phyloP scores from a whole-genome alignment of 2,797 vertebrate genomes.

The Pangasius sanitwongsei region DNA sequence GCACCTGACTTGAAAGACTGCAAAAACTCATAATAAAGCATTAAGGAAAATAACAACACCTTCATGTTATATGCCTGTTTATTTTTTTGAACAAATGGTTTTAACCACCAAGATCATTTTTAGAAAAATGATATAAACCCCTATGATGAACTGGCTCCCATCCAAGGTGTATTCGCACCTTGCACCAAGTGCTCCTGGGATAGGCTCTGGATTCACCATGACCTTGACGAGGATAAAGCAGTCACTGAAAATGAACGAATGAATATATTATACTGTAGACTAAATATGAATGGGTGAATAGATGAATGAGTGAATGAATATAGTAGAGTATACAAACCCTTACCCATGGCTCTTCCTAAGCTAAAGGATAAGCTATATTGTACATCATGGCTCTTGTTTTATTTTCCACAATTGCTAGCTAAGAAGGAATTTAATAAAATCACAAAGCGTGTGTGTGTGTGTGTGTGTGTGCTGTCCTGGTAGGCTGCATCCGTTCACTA shows the following conservation, averaged over 20 bases:
- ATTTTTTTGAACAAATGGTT: background rate
- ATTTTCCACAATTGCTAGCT: background rate
- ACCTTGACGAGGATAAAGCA: background rate
- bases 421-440: background rate
- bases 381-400: background rate
- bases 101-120: background rate
- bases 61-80: background rate
- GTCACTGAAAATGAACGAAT: background rate
- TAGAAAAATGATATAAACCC: background rate
- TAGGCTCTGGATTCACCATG: background rate
- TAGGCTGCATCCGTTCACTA: background rate
- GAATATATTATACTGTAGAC: background rate
- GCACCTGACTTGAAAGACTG: background rate
- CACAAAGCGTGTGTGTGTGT: background rate
- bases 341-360: background rate
- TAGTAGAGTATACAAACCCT: background rate
- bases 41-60: background rate
- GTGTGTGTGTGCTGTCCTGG: background rate
- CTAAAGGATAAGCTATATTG: background rate
- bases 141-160: background rate
- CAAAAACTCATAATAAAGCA: background rate
- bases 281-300: background rate
- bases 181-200: background rate
- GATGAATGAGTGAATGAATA: background rate
- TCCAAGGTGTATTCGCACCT: background rate